Evolutionary conservation across 2,113 vertebrate species (phyloP).

Genomic region (Scophthalmus maximus): DNA sequence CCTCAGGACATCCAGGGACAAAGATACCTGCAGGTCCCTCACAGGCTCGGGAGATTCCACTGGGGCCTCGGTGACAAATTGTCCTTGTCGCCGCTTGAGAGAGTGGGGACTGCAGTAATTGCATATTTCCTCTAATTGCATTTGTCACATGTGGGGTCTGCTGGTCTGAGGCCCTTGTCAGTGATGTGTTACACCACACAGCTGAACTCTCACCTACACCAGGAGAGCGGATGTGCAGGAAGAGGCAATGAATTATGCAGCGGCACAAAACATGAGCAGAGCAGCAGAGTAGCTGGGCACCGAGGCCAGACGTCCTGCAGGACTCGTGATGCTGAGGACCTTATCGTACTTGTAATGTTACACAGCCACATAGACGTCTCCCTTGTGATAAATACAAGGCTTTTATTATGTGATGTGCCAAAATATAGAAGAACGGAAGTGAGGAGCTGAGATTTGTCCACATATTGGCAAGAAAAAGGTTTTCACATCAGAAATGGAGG

Average conservation of each 20-base stretch:
- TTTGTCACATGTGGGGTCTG: conserved; percentile 80
- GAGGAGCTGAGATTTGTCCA: background rate
- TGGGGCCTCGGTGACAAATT: conserved; percentile 84
- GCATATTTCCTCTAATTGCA: conserved; percentile 86
- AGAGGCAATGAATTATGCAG: conserved; percentile 78
- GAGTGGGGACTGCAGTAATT: conserved; percentile 79
- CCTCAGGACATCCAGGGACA: conserved; percentile 67
- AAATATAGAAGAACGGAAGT: background rate
- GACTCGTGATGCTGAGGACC: too few species aligned
- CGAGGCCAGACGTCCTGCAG: conserved; percentile 51
- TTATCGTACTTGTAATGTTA: too few species aligned
- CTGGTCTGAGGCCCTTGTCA: conserved; percentile 63
- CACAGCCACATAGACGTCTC: too few species aligned
- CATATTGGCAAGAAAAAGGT: background rate
- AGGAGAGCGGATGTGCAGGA: conserved; percentile 56
- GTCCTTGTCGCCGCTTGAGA: conserved; percentile 81
- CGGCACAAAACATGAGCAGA: conserved; percentile 75
- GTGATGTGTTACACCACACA: conserved; percentile 76
- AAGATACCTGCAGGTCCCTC: conserved; percentile 75
- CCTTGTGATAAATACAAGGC: background rate
- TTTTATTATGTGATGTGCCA: background rate
- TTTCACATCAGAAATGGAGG: background rate
- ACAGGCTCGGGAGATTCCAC: conserved; percentile 76
- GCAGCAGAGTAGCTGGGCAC: conserved; percentile 57
- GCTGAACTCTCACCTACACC: conserved; percentile 80